Evolutionary conservation across 2,888 invertebrate species (phyloP).

Genomic region (Leptinotarsa peninsularis): DNA sequence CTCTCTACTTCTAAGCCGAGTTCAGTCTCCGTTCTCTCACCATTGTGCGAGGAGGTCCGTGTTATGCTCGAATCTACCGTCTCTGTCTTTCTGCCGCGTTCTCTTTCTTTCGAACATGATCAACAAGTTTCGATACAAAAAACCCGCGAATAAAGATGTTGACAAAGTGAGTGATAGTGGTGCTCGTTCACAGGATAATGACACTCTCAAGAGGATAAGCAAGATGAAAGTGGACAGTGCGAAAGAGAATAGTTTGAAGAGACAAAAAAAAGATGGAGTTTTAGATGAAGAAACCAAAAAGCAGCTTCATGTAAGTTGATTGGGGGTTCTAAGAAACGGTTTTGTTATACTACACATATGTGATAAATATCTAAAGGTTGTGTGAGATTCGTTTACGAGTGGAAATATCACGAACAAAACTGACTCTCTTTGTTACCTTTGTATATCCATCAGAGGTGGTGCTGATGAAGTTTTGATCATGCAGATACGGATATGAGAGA

Average conservation of each 20-base stretch:
- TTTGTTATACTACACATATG: neutral
- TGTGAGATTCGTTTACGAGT: neutral
- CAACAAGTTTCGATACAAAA: constrained; percentile 64
- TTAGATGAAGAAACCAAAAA: constrained; percentile 41
- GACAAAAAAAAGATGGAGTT: constrained; percentile 30
- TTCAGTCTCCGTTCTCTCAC: constrained; percentile 48
- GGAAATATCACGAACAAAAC: no score
- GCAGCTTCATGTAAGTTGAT: constrained; percentile 40
- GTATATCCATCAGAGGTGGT: no score
- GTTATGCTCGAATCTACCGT: constrained; percentile 41
- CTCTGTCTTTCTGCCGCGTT: constrained; percentile 27
- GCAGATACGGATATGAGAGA: no score
- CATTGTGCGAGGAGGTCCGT: constrained; percentile 51
- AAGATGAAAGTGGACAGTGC: constrained; percentile 17
- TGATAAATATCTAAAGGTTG: neutral
- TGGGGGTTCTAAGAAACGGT: neutral
- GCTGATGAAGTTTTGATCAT: no score
- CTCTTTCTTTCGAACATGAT: constrained; percentile 54
- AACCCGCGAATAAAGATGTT: constrained; percentile 55
- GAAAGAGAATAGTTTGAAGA: constrained; percentile 28
- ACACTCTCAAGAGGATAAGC: constrained; percentile 36
- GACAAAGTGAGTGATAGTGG: constrained; percentile 33
- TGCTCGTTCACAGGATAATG: constrained; percentile 26
- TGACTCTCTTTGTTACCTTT: no score
- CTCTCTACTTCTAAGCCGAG: constrained; percentile 47